Evolutionary conservation across 2,888 invertebrate genomes (phyloP).

Genomic region (Brachynemurus nebulosus): DNA sequence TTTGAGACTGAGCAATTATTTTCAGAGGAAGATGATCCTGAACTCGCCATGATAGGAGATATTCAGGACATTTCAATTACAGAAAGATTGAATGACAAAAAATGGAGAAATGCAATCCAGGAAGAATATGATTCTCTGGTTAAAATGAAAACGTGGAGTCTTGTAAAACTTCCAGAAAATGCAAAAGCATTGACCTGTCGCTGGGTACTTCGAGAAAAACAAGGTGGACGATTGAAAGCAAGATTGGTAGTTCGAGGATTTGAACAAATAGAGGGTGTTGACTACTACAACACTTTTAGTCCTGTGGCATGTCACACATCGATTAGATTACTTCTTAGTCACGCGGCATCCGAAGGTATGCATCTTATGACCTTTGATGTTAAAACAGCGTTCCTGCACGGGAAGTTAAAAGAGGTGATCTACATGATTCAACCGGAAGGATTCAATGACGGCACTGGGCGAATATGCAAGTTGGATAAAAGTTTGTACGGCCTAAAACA

Average conservation of each 20-base stretch:
- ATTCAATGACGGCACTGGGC: constrained; percentile 18
- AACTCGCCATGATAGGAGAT: constrained; percentile 16
- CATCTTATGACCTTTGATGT: constrained; percentile 21
- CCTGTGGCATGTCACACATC: constrained; percentile 22
- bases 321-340: constrained; percentile 18
- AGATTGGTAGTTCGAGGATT: too few species aligned
- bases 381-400: constrained; percentile 24
- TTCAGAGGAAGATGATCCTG: background rate
- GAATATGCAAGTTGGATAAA: constrained; percentile 23
- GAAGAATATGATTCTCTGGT: constrained; percentile 5
- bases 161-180: constrained; percentile 13
- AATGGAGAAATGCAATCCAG: background rate
- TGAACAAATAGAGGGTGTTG: constrained; percentile 18
- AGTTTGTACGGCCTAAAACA: constrained; percentile 28
- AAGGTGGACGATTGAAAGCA: constrained; percentile 18
- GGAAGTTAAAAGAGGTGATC: constrained; percentile 22
- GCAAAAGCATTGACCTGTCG: constrained; percentile 15
- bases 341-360: constrained; percentile 18
- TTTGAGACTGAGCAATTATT: background rate
- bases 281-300: constrained; percentile 23
- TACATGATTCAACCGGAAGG: constrained; percentile 26
- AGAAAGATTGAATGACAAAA: constrained; percentile 12
- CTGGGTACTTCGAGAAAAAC: constrained; percentile 17
- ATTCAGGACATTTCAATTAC: constrained; percentile 16
- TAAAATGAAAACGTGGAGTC: constrained; percentile 17